phyloP scores from a whole-genome alignment of 2,888 invertebrate species.

The Eurytoma californica region DNA sequence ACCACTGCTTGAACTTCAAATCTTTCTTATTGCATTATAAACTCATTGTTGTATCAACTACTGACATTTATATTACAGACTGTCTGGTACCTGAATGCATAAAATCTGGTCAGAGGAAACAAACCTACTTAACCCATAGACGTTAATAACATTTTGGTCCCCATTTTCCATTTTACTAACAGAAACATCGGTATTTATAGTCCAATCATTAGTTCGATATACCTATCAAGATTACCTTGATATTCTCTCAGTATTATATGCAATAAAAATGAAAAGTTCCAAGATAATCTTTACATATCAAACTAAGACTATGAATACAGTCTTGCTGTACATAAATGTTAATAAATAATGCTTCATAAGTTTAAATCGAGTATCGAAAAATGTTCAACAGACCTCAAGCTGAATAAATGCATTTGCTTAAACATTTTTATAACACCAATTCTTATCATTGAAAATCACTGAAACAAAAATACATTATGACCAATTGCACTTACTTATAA shows the following conservation, averaged over 20 bases:
- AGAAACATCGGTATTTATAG: slow-evolving; percentile 27
- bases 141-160: slow-evolving; percentile 47
- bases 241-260: not conserved
- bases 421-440: slow-evolving; percentile 29
- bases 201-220: slow-evolving; percentile 11
- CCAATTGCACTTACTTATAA: slow-evolving; percentile 83
- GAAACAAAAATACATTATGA: slow-evolving; percentile 60
- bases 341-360: too few species aligned
- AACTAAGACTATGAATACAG: slow-evolving; percentile 34
- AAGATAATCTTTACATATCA: slow-evolving; percentile 29
- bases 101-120: slow-evolving; percentile 74
- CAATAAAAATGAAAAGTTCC: not conserved
- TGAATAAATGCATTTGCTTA: slow-evolving; percentile 10
- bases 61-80: slow-evolving; percentile 72
- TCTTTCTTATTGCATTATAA: slow-evolving; percentile 72
- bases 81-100: slow-evolving; percentile 75
- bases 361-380: not conserved
- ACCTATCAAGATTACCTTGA: slow-evolving; percentile 24
- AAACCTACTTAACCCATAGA: slow-evolving; percentile 40
- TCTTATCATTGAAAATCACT: not conserved
- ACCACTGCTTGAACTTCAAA: slow-evolving; percentile 71
- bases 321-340: too few species aligned
- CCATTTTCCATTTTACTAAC: slow-evolving; percentile 7
- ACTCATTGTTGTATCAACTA: slow-evolving; percentile 73
- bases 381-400: slow-evolving; percentile 48